Evolutionary conservation across 1,140 invertebrate genomes (phyloP).

Genomic region (Zaprionus inermis): DNA sequence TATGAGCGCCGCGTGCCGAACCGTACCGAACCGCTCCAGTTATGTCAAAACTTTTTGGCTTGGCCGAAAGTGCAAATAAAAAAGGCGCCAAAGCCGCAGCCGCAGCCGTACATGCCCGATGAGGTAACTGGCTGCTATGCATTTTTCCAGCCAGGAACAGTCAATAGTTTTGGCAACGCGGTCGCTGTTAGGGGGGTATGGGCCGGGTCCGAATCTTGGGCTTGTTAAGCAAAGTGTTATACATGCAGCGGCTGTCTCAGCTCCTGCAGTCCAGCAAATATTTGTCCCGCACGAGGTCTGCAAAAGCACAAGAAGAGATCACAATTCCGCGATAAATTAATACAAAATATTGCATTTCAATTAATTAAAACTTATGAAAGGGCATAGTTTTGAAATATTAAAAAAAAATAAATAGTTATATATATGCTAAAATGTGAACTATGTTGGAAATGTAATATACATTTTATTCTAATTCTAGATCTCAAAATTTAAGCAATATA

Average conservation of each 20-base stretch:
- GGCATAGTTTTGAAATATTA: not conserved
- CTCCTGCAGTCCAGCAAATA: conserved; percentile 38
- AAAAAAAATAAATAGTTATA: not conserved
- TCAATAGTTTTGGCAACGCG: conserved; percentile 2
- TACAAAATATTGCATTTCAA: not conserved
- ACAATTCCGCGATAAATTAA: not conserved
- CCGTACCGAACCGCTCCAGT: conserved; percentile 63
- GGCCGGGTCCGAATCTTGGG: not conserved
- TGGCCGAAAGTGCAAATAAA: conserved; percentile 36
- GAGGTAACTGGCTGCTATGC: conserved; percentile 60
- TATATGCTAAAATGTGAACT: not conserved
- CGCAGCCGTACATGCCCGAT: conserved; percentile 39
- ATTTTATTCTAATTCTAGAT: too few species aligned
- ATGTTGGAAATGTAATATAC: too few species aligned
- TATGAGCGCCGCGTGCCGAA: conserved; percentile 36
- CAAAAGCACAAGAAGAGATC: conserved; percentile 10
- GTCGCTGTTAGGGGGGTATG: conserved; percentile 1
- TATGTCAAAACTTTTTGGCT: conserved; percentile 64
- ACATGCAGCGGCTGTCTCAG: conserved; percentile 46
- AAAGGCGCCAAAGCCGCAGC: conserved; percentile 19
- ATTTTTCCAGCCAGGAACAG: conserved; percentile 40
- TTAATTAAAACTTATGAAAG: not conserved
- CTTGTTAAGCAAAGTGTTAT: conserved; percentile 75
- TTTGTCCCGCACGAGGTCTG: conserved; percentile 42
- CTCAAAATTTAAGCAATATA: too few species aligned